Conservation (phyloP, 2,797 vertebrate genomes). For the Lagocephalus sceleratus region DNA sequence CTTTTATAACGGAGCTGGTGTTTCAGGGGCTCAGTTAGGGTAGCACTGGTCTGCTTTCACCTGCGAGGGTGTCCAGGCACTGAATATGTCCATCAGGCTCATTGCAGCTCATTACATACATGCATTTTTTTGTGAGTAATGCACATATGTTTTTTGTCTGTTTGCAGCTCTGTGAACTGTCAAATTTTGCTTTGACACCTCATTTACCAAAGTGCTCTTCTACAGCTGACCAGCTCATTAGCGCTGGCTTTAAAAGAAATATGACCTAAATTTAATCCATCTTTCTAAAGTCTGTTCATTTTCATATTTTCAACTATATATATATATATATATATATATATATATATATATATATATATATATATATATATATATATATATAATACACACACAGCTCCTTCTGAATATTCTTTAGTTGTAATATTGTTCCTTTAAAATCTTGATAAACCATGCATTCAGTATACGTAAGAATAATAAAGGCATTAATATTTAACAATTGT, state of each 20-base stretch:
- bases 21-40: too few relatives aligned
- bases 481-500: slow-evolving; percentile 15
- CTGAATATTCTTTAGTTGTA: too few relatives aligned
- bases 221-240: slow-evolving; percentile 9
- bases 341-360: too few relatives aligned
- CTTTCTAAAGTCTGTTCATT: not conserved
- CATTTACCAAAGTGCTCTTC: slow-evolving; percentile 18
- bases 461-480: slow-evolving; percentile 7
- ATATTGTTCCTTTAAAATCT: too few relatives aligned
- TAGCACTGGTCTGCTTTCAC: not conserved
- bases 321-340: too few relatives aligned
- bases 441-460: not conserved
- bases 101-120: not conserved
- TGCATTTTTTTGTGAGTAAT: not conserved
- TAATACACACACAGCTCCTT: too few relatives aligned
- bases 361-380: too few relatives aligned
- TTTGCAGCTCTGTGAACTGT: slow-evolving; percentile 36
- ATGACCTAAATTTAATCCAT: slow-evolving; percentile 1
- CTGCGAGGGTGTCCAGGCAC: not conserved
- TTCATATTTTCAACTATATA: not conserved
- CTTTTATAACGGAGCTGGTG: too few relatives aligned
- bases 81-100: slow-evolving; percentile 13
- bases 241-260: not conserved
- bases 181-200: slow-evolving; percentile 28
- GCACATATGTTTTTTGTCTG: slow-evolving; percentile 32